Evolutionary conservation across 2,797 vertebrate genomes (phyloP).

Genomic region (Myotis pilosus): DNA sequence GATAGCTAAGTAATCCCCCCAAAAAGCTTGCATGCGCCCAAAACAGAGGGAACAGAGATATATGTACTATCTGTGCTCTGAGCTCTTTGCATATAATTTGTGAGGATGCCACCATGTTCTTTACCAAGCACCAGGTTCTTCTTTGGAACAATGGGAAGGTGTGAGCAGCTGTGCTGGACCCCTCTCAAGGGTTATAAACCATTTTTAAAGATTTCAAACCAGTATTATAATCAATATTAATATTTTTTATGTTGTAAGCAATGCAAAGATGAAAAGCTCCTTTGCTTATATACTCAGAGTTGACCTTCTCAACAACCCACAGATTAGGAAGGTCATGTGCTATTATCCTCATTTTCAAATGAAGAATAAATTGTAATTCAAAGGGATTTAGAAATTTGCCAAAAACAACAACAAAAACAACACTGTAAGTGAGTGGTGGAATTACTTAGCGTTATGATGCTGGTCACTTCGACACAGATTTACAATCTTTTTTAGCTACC

Average conservation of each 20-base stretch:
- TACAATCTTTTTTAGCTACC: background rate
- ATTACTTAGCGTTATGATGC: conserved; percentile 21
- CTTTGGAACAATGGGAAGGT: background rate
- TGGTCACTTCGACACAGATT: background rate
- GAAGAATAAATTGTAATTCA: conserved; percentile 34
- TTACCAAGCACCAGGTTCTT: background rate
- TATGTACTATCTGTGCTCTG: background rate
- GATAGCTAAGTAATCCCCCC: background rate
- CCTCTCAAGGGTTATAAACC: background rate
- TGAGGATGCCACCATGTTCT: background rate
- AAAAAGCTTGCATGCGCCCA: background rate
- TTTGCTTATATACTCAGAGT: conserved; percentile 15
- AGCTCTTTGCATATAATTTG: background rate
- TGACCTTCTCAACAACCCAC: background rate
- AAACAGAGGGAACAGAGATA: background rate
- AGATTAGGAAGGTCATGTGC: background rate
- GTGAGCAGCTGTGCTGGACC: background rate
- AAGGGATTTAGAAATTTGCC: background rate
- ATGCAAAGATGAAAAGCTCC: background rate
- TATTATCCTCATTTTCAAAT: conserved; percentile 15
- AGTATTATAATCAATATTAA: background rate
- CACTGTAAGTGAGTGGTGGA: background rate
- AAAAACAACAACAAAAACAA: background rate
- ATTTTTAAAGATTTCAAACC: background rate
- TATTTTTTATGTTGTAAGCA: background rate